Evolutionary conservation across 2,113 vertebrate genomes (phyloP).

Genomic region (Ellobius talpinus): DNA sequence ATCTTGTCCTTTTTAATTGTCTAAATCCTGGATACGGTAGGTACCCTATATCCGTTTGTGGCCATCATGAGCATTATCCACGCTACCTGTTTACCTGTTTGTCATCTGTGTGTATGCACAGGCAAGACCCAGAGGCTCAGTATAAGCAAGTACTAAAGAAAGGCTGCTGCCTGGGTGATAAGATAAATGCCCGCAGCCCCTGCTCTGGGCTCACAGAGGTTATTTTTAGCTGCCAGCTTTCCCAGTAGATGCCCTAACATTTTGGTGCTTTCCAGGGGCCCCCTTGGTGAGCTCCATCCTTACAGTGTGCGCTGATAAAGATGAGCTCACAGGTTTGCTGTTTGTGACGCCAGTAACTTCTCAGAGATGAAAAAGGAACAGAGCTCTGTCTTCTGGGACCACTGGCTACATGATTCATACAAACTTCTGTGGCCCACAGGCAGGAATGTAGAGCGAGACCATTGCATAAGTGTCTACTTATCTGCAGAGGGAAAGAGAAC

Average conservation of each 20-base stretch:
- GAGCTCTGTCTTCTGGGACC: background rate
- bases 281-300: rapidly evolving
- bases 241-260: background rate
- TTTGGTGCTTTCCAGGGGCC: background rate
- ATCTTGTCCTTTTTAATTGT: background rate
- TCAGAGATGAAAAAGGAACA: conserved; percentile 37
- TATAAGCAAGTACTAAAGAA: background rate
- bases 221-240: background rate
- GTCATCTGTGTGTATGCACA: rapidly evolving
- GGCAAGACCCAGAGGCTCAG: rapidly evolving
- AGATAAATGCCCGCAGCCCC: background rate
- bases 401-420: background rate
- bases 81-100: background rate
- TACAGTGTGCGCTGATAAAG: background rate
- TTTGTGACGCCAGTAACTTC: conserved; percentile 9
- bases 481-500: rapidly evolving
- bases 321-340: conserved; percentile 41
- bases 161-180: background rate
- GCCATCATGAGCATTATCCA: rapidly evolving
- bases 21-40: rapidly evolving
- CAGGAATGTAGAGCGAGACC: rapidly evolving
- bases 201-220: background rate
- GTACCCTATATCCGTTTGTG: no score
- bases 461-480: rapidly evolving
- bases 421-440: background rate